phyloP scores from a whole-genome alignment of 2,888 invertebrate genomes.

The Eurytoma adleriae region DNA sequence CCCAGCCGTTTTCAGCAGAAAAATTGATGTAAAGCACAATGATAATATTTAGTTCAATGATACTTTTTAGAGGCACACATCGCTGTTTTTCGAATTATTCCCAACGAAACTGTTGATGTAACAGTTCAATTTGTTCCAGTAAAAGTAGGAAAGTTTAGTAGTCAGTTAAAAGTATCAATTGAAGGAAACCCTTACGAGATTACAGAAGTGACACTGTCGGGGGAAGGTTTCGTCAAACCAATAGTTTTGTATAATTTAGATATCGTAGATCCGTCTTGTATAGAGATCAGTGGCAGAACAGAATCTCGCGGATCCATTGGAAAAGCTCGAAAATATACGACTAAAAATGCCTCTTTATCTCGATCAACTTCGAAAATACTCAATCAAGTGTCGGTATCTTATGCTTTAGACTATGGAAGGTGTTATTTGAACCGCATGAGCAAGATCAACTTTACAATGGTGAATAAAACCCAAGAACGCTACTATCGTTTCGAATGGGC shows the following conservation, averaged over 20 bases:
- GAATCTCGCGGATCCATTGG: not conserved
- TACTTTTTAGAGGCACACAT: constrained; percentile 3
- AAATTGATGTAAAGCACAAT: no score
- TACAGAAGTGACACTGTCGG: constrained; percentile 75
- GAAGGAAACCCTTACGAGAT: constrained; percentile 78
- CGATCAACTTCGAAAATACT: constrained; percentile 12
- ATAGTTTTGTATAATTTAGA: constrained; percentile 75
- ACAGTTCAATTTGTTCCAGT: constrained; percentile 20
- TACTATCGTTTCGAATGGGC: constrained; percentile 76
- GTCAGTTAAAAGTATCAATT: constrained; percentile 11
- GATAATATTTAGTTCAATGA: no score
- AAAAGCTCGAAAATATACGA: not conserved
- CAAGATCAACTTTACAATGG: constrained; percentile 74
- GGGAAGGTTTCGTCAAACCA: constrained; percentile 76
- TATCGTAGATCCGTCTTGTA: constrained; percentile 35
- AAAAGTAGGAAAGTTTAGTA: not conserved
- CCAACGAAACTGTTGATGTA: constrained; percentile 12
- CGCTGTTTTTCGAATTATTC: not conserved
- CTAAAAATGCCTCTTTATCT: not conserved
- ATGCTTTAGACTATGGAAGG: constrained; percentile 73
- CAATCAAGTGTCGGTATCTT: constrained; percentile 35
- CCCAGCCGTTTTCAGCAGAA: no score
- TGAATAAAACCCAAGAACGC: constrained; percentile 72
- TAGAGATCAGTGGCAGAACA: not conserved
- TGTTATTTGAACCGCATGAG: constrained; percentile 71